Evolutionary conservation across 2,113 vertebrate genomes (phyloP), one percentile per base, ranked within the genome.

Genomic region (Alethe castanea): DNA sequence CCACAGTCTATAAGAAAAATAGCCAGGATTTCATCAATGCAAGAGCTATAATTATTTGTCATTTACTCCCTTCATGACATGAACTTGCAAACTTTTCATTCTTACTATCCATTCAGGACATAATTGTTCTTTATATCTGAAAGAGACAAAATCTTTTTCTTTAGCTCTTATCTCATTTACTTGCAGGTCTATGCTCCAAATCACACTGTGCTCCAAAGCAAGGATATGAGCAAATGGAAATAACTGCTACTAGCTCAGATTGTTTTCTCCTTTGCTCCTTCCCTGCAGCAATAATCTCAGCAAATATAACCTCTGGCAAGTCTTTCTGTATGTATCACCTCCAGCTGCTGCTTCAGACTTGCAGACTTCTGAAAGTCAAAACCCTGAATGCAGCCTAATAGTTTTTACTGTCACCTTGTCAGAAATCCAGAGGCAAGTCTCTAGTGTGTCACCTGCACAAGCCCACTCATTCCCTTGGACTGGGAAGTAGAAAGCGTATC

Each of bases 151-250:
- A 8, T 45, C 8, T 42, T 93, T 92, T 90, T 72, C 48, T 72
- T 36, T 52, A 92, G 31, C n/a, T 72, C 70, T 69, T 78, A 22
- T 31, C 28, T 50, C 6, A 2, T 48, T n/a, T 31, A 45, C 76
- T 89, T 95, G 76, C 67, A 76, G 57, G 40, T 88, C 88, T 85
- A 11, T 45, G 77, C 65, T 94, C 71, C 84, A 92, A 64, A 91
- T 40, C 61, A 81, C 61, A 40, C 42, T 54, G 13, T 35, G 72
- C 53, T 92, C 48, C 89, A 91, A 70, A 90, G 25, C 59, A 88
- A 70, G 52, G 25, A 70, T 59, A 88, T 33, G 57, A 94, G 36
- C 67, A 90, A 77, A 91, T 57, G 76, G 78, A 96, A 96, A 74
- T 70, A 77, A 82, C 36, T 47, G 42, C 59, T 20, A 26, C 74